Base-by-base conservation (phyloP, 2,797 vertebrate genomes). In the Leptoclinus maculatus region DNA sequence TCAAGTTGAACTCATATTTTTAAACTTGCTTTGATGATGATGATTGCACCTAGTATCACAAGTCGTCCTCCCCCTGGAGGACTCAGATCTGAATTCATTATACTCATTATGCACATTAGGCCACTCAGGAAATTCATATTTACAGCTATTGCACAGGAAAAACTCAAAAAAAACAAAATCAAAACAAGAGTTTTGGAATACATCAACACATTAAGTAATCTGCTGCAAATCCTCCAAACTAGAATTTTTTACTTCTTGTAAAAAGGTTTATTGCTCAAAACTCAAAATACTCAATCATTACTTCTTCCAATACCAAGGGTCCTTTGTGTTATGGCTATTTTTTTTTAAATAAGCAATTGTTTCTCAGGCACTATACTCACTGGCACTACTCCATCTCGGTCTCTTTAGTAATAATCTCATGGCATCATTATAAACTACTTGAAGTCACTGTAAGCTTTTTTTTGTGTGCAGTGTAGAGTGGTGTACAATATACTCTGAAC, bases 91-190 rank as follows among this genome's bases (percentile, higher is more conserved):
- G 56, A 62, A 84, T 72, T 82, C 16, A 86, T 81, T 83, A 84
- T n/a, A 56, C 41, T n/a, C 5, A 51, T 17, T 43, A 43, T 17
- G 74, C 83, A 86, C 71, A 71, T 89, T 76, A 84, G 74, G 43
- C 51, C 41, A 67, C 45, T 49, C 67, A 67, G 38, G 57, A 80
- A 82, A 78, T 76, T 83, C 58, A 69, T 67, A 76, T 87, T 80
- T 76, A 83, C 49, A 76, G 51, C 56, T 66, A 2, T 39, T 25
- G 53, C 75, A 72, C 45, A 32, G 62, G 14, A 43, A 83, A 71
- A 79, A 66, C 57, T 41, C 16, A 29, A 27, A 74, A 74, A 56
- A 57, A 39, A 7, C 19, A 4, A 68, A 71, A 71, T 43, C 63
- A 82, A 79, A 87, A 72, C 77, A 66, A 43, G 59, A 63, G 29